These are phyloP conservation scores for Pseudois nayaur DNA, from an alignment of 2,113 vertebrate genomes.

Conservation along the genomic window DNA sequence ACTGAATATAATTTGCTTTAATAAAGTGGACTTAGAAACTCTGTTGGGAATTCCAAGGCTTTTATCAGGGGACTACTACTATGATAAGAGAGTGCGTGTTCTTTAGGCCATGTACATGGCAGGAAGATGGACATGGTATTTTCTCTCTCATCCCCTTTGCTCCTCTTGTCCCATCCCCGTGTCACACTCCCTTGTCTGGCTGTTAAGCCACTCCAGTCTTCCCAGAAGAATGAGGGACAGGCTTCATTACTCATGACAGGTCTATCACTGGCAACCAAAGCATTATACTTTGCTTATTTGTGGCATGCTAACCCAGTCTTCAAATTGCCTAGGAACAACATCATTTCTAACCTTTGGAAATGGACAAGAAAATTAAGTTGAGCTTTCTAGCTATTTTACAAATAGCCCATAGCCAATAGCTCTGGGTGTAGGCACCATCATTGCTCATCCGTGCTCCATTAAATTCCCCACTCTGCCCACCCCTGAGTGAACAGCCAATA, in stretches of 20 bases:
- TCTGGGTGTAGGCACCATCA: neutral
- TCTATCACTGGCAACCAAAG: neutral
- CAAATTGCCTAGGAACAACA: neutral
- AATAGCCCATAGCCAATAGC: neutral
- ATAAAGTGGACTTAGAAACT: neutral
- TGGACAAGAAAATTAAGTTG: constrained; percentile 27
- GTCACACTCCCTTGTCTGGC: neutral
- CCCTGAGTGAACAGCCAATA: neutral
- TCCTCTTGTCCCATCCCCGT: neutral
- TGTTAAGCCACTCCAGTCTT: neutral
- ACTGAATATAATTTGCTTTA: neutral
- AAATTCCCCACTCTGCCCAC: neutral
- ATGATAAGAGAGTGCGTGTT: neutral
- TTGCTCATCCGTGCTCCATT: neutral
- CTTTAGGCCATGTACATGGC: neutral
- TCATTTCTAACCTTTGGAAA: constrained; percentile 10
- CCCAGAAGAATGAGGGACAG: neutral
- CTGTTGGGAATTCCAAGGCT: neutral
- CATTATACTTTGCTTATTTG: neutral
- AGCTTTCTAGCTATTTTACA: neutral
- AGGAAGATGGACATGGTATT: neutral
- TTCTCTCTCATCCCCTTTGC: neutral
- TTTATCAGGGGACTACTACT: neutral
- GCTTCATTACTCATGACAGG: neutral
- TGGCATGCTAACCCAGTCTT: neutral